A percentile compares a stretch with the other conserved stretches of the same genome.
Conservation (phyloP, 1,140 invertebrate genomes). For the Pachypeltis micranthus region DNA sequence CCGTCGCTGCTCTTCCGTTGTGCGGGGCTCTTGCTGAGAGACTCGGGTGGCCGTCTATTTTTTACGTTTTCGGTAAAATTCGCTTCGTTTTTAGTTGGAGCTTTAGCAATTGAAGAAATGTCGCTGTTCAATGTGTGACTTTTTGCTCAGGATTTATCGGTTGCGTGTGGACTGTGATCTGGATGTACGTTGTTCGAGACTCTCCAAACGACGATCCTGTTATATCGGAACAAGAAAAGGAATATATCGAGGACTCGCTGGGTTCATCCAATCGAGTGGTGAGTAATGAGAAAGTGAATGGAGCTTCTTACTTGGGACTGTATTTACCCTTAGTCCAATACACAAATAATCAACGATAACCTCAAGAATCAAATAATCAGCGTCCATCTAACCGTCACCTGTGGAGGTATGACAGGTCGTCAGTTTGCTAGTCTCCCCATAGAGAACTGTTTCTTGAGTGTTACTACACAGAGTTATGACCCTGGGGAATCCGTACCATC, state of each 20-base stretch:
- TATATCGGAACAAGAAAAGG: constrained; percentile 60
- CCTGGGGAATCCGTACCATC: too few species aligned
- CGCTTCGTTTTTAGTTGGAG: not conserved
- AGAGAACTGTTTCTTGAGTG: too few species aligned
- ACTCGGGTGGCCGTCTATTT: constrained; percentile 71
- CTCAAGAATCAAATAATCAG: too few species aligned
- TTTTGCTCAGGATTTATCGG: constrained; percentile 46
- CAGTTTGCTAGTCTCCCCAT: too few species aligned
- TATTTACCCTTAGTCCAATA: not conserved
- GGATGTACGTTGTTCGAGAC: constrained; percentile 59
- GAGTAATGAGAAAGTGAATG: too few species aligned
- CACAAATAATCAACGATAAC: too few species aligned
- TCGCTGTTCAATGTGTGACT: not conserved
- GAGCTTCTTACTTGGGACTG: not conserved
- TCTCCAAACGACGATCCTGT: constrained; percentile 60
- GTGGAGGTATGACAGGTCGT: too few species aligned
- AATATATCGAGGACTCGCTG: constrained; percentile 53
- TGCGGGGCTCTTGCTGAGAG: constrained; percentile 35
- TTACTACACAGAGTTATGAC: too few species aligned
- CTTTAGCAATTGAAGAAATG: not conserved
- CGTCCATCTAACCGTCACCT: too few species aligned
- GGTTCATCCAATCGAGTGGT: constrained; percentile 24
- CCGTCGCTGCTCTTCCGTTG: constrained; percentile 38
- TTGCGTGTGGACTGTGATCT: constrained; percentile 55
- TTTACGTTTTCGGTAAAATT: constrained; percentile 68